Conservation (phyloP, 2,797 vertebrate genomes). For the Enteromius paludinosus region DNA sequence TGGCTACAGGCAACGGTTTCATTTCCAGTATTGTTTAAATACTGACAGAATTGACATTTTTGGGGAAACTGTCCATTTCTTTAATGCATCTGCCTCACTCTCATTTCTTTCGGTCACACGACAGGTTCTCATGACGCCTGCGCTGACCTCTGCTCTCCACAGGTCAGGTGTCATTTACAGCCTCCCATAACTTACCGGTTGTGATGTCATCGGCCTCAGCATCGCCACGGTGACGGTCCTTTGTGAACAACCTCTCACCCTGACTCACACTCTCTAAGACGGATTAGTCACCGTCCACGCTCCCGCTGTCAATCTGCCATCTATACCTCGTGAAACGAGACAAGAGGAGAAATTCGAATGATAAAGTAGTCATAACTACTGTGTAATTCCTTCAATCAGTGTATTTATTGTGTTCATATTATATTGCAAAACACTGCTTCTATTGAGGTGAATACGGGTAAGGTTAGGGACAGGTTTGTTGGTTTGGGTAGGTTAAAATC, state of each 20-base stretch:
- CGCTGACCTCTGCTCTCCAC: slow-evolving; percentile 65
- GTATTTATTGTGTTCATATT: no score
- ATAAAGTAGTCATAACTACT: no score
- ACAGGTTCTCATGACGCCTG: slow-evolving; percentile 65
- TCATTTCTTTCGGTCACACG: neutral
- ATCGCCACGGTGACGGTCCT: slow-evolving; percentile 19
- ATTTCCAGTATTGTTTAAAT: neutral
- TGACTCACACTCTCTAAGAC: slow-evolving; percentile 28
- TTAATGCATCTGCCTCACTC: neutral
- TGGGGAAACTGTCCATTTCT: neutral
- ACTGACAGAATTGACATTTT: neutral
- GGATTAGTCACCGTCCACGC: neutral
- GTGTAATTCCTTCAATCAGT: no score
- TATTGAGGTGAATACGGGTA: no score
- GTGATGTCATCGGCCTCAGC: slow-evolving; percentile 63
- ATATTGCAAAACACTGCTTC: no score
- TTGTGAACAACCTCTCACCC: slow-evolving; percentile 42
- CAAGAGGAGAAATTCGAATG: neutral
- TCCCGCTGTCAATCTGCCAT: slow-evolving; percentile 3
- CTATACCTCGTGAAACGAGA: neutral
- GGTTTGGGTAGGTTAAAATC: no score
- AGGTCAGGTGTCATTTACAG: slow-evolving; percentile 65
- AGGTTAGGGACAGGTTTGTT: no score
- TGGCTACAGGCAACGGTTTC: neutral
- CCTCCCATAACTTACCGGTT: slow-evolving; percentile 53